These are phyloP conservation scores for Drosophila macrospina DNA, from an alignment of 2,888 invertebrate genomes.

Conservation along the genomic window DNA sequence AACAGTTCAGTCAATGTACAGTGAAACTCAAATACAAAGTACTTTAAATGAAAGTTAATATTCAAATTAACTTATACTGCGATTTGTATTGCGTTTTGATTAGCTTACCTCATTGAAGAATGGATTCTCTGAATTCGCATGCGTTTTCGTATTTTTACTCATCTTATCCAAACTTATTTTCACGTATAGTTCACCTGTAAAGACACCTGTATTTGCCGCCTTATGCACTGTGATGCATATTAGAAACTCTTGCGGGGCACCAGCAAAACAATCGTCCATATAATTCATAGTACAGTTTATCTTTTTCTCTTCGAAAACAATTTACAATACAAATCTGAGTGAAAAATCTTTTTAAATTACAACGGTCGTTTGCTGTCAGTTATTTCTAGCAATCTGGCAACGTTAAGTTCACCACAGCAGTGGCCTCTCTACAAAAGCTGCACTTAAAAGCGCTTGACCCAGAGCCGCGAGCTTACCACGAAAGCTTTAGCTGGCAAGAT, in stretches of 20 bases:
- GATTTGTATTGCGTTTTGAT: not conserved
- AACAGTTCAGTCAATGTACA: slow-evolving; percentile 87
- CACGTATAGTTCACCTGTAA: slow-evolving; percentile 88
- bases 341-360: slow-evolving; percentile 3
- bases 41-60: slow-evolving; percentile 84
- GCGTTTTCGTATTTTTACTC: slow-evolving; percentile 87
- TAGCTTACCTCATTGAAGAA: slow-evolving; percentile 90
- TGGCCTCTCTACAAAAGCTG: slow-evolving; percentile 24
- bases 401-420: slow-evolving; percentile 32
- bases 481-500: slow-evolving; percentile 36
- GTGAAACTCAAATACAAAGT: slow-evolving; percentile 89
- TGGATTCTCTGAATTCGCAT: slow-evolving; percentile 88
- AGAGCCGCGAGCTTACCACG: slow-evolving; percentile 25
- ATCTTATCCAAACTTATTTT: slow-evolving; percentile 88
- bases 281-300: slow-evolving; percentile 61
- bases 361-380: not conserved
- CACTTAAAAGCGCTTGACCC: slow-evolving; percentile 48
- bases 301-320: not conserved
- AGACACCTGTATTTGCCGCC: slow-evolving; percentile 87
- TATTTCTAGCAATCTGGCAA: slow-evolving; percentile 38
- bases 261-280: slow-evolving; percentile 81
- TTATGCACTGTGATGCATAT: slow-evolving; percentile 89
- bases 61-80: too few species aligned
- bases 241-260: slow-evolving; percentile 86
- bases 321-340: slow-evolving; percentile 19